phyloP scores from a whole-genome alignment of 2,888 invertebrate species.

The Itoplectis maculator region DNA sequence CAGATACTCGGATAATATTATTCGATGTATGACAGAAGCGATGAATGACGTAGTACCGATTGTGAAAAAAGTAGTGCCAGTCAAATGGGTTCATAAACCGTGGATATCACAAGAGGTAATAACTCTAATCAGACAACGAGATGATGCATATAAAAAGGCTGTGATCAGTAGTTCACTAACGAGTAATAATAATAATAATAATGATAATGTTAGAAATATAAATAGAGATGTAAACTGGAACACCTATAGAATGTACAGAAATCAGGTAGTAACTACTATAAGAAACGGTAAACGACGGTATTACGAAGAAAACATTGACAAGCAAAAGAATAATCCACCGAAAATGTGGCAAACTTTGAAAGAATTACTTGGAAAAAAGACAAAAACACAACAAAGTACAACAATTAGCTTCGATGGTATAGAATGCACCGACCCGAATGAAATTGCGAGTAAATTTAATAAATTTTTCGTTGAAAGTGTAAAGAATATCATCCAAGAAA shows the following conservation, averaged over 20 bases:
- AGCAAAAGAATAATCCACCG: conserved; percentile 15
- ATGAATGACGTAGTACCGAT: conserved; percentile 40
- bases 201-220: background rate
- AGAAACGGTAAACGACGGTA: conserved; percentile 39
- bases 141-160: conserved; percentile 35
- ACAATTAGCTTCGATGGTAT: conserved; percentile 41
- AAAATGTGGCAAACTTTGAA: conserved; percentile 53
- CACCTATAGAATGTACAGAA: conserved; percentile 19
- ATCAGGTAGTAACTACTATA: conserved; percentile 22
- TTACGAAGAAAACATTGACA: conserved; percentile 48
- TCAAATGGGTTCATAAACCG: conserved; percentile 48
- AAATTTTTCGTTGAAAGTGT: conserved; percentile 19
- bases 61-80: conserved; percentile 25
- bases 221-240: conserved; percentile 12
- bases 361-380: conserved; percentile 44
- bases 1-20: conserved; percentile 4
- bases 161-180: background rate
- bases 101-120: conserved; percentile 35
- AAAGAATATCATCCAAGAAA: background rate
- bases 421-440: background rate
- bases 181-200: background rate
- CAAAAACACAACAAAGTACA: background rate
- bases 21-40: conserved; percentile 3
- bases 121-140: conserved; percentile 33
- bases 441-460: conserved; percentile 29